Evolutionary conservation across 2,888 invertebrate species (phyloP).

Genomic region (Iphiclides podalirius): DNA sequence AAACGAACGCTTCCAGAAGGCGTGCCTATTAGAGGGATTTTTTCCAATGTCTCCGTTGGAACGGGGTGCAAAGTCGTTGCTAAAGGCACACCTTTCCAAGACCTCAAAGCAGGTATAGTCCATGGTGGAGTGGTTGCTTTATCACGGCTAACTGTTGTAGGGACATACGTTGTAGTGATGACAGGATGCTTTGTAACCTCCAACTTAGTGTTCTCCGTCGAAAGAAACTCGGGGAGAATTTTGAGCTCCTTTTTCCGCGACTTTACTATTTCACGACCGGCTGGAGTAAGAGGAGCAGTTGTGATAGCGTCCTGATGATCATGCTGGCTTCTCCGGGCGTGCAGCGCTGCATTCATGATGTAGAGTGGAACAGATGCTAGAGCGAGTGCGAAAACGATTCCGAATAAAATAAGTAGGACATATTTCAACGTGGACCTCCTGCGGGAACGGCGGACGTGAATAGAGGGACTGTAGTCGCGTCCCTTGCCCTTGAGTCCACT

Average conservation of each 20-base stretch:
- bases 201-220: slow-evolving; percentile 45
- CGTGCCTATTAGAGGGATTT: slow-evolving; percentile 51
- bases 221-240: slow-evolving; percentile 46
- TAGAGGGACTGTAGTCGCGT: slow-evolving; percentile 72
- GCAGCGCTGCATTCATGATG: slow-evolving; percentile 55
- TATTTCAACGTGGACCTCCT: slow-evolving; percentile 61
- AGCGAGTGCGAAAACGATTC: slow-evolving; percentile 54
- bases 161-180: slow-evolving; percentile 38
- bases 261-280: slow-evolving; percentile 52
- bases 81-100: slow-evolving; percentile 59
- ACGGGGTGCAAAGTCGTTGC: slow-evolving; percentile 54
- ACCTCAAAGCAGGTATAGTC: slow-evolving; percentile 75
- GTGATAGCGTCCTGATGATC: slow-evolving; percentile 45
- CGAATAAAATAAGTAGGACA: slow-evolving; percentile 57
- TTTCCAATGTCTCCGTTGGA: slow-evolving; percentile 52
- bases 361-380: slow-evolving; percentile 60
- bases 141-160: slow-evolving; percentile 43
- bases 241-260: slow-evolving; percentile 67
- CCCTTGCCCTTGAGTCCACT: slow-evolving; percentile 80
- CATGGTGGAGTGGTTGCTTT: slow-evolving; percentile 66
- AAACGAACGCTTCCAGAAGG: slow-evolving; percentile 54
- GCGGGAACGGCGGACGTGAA: slow-evolving; percentile 60
- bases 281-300: slow-evolving; percentile 47
- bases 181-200: slow-evolving; percentile 44
- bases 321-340: slow-evolving; percentile 45